Conservation (phyloP, 64 coral and sea anemone genomes). For the Exaiptasia diaphana region DNA sequence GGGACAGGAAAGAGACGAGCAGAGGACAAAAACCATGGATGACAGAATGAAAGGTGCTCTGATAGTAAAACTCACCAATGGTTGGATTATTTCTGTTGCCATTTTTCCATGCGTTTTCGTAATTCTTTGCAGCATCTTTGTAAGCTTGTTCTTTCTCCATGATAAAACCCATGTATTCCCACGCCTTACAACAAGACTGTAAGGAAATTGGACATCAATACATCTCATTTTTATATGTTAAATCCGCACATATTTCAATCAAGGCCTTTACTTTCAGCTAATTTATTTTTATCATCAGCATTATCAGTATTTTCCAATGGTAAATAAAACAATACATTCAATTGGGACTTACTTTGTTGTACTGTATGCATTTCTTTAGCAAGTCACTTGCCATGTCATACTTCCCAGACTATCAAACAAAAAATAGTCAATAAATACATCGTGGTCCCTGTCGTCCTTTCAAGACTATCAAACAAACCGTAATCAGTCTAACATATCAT, state of each 20-base stretch:
- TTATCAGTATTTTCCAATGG: neutral
- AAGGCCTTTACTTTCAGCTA: neutral
- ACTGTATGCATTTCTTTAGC: slow-evolving; percentile 91
- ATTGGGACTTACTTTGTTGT: slow-evolving; percentile 95
- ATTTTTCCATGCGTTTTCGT: slow-evolving; percentile 98
- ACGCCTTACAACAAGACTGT: slow-evolving; percentile 96
- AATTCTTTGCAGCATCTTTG: slow-evolving; percentile 94
- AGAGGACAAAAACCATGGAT: neutral
- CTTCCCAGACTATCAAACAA: slow-evolving; percentile 78
- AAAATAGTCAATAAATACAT: too few relatives aligned
- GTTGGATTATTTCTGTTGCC: slow-evolving; percentile 96
- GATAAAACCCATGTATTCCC: slow-evolving; percentile 99
- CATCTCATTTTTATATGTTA: too few relatives aligned
- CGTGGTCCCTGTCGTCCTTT: too few relatives aligned
- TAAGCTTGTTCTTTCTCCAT: slow-evolving; percentile 99
- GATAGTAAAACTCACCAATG: slow-evolving; percentile 41
- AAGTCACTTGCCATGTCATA: slow-evolving; percentile 95
- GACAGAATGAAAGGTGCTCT: neutral
- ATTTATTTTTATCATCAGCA: neutral
- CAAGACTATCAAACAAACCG: too few relatives aligned
- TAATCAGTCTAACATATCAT: too few relatives aligned
- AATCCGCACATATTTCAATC: neutral
- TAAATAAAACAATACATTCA: too few relatives aligned
- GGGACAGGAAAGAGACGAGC: neutral
- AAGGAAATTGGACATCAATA: neutral